A percentile compares a stretch with the other conserved stretches of the same genome.
phyloP scores from a whole-genome alignment of 2,113 vertebrate species.

The Lichenostomus cassidix region DNA sequence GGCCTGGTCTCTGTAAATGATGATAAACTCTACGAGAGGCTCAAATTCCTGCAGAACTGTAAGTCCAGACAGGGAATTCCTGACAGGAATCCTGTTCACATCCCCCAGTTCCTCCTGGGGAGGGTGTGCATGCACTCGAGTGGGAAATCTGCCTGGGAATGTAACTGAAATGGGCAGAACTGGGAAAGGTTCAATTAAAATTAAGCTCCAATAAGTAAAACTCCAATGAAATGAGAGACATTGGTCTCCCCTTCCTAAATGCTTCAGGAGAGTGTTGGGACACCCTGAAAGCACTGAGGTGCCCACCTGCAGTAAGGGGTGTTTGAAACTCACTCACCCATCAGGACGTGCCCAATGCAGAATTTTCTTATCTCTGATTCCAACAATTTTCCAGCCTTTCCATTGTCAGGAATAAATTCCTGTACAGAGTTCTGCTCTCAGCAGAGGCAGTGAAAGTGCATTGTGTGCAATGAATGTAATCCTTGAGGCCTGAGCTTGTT shows the following conservation, averaged over 20 bases:
- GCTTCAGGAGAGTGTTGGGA: not conserved
- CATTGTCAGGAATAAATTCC: not conserved
- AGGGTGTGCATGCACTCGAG: not conserved
- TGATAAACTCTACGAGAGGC: constrained; percentile 73
- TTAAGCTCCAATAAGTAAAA: not conserved
- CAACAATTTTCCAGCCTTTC: not conserved
- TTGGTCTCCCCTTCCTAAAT: not conserved
- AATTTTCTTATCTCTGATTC: too few relatives aligned
- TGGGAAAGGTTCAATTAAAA: not conserved
- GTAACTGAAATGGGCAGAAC: not conserved
- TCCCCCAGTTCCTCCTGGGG: not conserved
- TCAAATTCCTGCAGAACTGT: constrained; percentile 91
- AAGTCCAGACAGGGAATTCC: constrained; percentile 43
- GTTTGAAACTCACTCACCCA: not conserved
- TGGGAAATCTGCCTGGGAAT: not conserved
- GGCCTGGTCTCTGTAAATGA: constrained; percentile 88
- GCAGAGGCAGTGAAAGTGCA: not conserved
- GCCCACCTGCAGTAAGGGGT: not conserved
- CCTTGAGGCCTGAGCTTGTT: not conserved
- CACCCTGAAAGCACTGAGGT: too few relatives aligned
- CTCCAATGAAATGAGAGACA: not conserved
- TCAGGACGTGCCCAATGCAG: not conserved
- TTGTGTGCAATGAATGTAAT: not conserved
- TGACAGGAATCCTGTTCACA: not conserved
- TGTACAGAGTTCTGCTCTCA: not conserved